Evolutionary conservation across 2,888 invertebrate genomes (phyloP).

Genomic region (Synanthedon formicaeformis): DNA sequence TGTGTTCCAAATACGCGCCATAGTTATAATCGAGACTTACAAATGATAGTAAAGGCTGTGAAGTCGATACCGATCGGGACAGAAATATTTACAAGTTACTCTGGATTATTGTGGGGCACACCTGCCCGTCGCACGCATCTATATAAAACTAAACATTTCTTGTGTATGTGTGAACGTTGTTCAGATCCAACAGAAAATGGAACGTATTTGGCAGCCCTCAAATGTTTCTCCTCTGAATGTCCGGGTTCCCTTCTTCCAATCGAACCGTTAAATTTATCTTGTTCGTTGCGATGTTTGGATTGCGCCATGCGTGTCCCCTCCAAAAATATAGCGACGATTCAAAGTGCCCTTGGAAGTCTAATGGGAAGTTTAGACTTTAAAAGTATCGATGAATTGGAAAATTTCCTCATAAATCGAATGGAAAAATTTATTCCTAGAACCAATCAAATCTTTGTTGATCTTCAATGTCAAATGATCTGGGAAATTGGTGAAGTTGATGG

Average conservation of each 20-base stretch:
- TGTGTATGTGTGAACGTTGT: slow-evolving; percentile 75
- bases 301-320: slow-evolving; percentile 61
- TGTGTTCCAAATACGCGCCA: slow-evolving; percentile 77
- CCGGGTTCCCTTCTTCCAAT: slow-evolving; percentile 68
- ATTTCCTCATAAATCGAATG: slow-evolving; percentile 67
- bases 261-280: slow-evolving; percentile 62
- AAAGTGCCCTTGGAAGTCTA: slow-evolving; percentile 67
- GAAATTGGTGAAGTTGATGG: slow-evolving; percentile 69
- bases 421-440: slow-evolving; percentile 65
- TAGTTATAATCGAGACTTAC: slow-evolving; percentile 67
- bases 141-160: slow-evolving; percentile 75
- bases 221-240: slow-evolving; percentile 65
- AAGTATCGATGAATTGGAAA: slow-evolving; percentile 64
- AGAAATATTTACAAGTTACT: slow-evolving; percentile 77
- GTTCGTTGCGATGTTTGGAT: slow-evolving; percentile 71
- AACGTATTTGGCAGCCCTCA: slow-evolving; percentile 67
- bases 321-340: slow-evolving; percentile 61
- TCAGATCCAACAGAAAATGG: slow-evolving; percentile 76
- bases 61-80: slow-evolving; percentile 69
- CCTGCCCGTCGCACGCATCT: slow-evolving; percentile 73
- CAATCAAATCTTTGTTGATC: slow-evolving; percentile 73
- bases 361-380: slow-evolving; percentile 61
- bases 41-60: slow-evolving; percentile 73
- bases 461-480: slow-evolving; percentile 74
- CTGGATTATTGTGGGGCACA: slow-evolving; percentile 77